Base-by-base conservation (phyloP, 2,888 invertebrate genomes). In the Polia nebulosa region DNA sequence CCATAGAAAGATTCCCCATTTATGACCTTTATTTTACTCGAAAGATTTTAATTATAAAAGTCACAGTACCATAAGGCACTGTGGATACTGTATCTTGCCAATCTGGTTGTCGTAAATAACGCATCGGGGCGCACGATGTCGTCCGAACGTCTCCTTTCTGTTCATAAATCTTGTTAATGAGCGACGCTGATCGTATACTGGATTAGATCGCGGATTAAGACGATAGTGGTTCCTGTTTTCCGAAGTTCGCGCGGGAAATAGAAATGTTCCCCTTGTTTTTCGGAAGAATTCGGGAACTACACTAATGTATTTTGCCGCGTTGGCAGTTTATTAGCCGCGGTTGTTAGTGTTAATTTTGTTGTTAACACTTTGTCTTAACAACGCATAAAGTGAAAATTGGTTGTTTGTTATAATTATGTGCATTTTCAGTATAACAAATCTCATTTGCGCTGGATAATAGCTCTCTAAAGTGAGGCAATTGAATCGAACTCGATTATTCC, bases 141-240 rank as follows among this genome's bases (percentile, higher is more conserved):
- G 90, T 90, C 89, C 88, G 87, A 86, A 89, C 91, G 92, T 92
- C 93, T 91, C 88, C 87, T 91, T 92, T 90, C 89, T 88, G 90
- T 89, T 92, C 91, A 94, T 95, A 95, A 94, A 95, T 95, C 94
- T 93, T 89, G 90, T 94, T 95, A 95, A 95, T 95, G 95, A 95
- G 94, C 90, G 90, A 92, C 90, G 88, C 87, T 88, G 94, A 94
- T 94, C 91, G 90, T 87, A 86, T 81, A 78, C 85, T 69, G 91
- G 94, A 95, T 95, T 94, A 92, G 93, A 94, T 94, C 88, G 88
- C 81, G 82, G 79, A 83, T 84, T 84, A 79, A 80, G 72, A 72
- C 80, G 80, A 81, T 76, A 76, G 80, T 83, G 74, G 72, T 82
- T 77, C 82, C 80, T 80, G 77, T 78, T 84, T 83, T 74, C 73